Conservation (phyloP, 2,888 invertebrate species). For the Eilema caniola region DNA sequence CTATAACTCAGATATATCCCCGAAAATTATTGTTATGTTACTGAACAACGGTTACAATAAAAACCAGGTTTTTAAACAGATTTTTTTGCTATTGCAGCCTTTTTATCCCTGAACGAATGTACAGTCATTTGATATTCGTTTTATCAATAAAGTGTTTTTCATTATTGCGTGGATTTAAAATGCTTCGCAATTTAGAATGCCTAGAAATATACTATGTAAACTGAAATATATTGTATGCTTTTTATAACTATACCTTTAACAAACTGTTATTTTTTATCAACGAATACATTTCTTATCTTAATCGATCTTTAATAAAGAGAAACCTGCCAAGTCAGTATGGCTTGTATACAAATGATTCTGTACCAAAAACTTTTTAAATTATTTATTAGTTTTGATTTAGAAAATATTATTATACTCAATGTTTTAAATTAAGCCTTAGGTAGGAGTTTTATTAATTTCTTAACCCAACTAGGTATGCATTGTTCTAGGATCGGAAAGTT, state of each 20-base stretch:
- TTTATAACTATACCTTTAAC: too few species aligned
- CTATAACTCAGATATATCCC: not conserved
- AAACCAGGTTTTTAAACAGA: not conserved
- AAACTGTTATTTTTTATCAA: too few species aligned
- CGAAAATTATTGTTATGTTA: not conserved
- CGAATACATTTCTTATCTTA: too few species aligned
- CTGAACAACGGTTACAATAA: not conserved
- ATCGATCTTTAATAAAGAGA: too few species aligned
- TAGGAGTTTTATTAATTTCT: not conserved
- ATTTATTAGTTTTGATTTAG: too few species aligned
- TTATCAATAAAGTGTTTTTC: slow-evolving; percentile 26
- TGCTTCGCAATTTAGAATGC: slow-evolving; percentile 21
- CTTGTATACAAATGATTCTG: too few species aligned
- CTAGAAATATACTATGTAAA: not conserved
- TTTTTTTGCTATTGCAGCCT: slow-evolving; percentile 14
- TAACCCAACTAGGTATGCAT: not conserved
- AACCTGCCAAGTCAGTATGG: too few species aligned
- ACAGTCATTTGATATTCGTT: slow-evolving; percentile 20
- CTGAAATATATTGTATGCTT: too few species aligned
- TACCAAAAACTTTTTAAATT: too few species aligned
- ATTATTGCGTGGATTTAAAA: slow-evolving; percentile 25
- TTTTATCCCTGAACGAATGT: slow-evolving; percentile 22
- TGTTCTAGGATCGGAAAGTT: not conserved
- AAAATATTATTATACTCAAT: too few species aligned
- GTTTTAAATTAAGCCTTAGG: too few species aligned